Evolutionary conservation across 1,140 invertebrate genomes (phyloP).

Genomic region (Leguminivora glycinivorella): DNA sequence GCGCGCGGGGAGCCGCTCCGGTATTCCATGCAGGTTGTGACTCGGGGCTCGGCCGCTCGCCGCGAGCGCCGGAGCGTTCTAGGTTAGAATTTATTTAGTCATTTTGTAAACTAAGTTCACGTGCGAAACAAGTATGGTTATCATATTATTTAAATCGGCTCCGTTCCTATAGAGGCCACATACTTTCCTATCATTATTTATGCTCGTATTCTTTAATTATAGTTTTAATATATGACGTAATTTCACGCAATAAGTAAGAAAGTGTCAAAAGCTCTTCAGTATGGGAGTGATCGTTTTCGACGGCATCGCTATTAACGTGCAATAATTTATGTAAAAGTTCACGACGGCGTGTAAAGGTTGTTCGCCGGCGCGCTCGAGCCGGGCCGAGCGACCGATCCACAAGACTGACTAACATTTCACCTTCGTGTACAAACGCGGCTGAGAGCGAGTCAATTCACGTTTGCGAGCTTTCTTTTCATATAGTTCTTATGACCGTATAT

Average conservation of each 20-base stretch:
- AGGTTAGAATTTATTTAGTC: conserved; percentile 75
- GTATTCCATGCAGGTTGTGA: conserved; percentile 43
- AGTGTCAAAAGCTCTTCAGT: conserved; percentile 38
- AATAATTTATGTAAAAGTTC: conserved; percentile 71
- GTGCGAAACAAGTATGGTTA: conserved; percentile 53
- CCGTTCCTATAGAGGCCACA: conserved; percentile 71
- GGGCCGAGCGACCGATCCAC: conserved; percentile 50
- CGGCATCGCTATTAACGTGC: conserved; percentile 64
- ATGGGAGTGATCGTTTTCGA: conserved; percentile 29
- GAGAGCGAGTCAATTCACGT: conserved; percentile 63
- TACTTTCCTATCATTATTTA: conserved; percentile 71
- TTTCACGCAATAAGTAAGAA: conserved; percentile 50
- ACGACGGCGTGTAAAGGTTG: conserved; percentile 57
- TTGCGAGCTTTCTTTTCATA: conserved; percentile 44
- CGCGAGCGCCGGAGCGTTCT: conserved; percentile 50
- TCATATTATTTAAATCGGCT: conserved; percentile 59
- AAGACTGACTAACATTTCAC: conserved; percentile 73
- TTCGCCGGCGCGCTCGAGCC: conserved; percentile 52
- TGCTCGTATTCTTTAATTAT: conserved; percentile 49
- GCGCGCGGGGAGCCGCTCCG: conserved; percentile 56
- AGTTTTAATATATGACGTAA: conserved; percentile 40
- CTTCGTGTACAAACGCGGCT: conserved; percentile 51
- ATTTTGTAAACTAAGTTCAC: conserved; percentile 68
- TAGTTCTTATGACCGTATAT: conserved; percentile 41
- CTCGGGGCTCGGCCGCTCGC: conserved; percentile 36